Evolutionary conservation across 1,140 invertebrate species (phyloP).

Genomic region (Heliconius nattereri): DNA sequence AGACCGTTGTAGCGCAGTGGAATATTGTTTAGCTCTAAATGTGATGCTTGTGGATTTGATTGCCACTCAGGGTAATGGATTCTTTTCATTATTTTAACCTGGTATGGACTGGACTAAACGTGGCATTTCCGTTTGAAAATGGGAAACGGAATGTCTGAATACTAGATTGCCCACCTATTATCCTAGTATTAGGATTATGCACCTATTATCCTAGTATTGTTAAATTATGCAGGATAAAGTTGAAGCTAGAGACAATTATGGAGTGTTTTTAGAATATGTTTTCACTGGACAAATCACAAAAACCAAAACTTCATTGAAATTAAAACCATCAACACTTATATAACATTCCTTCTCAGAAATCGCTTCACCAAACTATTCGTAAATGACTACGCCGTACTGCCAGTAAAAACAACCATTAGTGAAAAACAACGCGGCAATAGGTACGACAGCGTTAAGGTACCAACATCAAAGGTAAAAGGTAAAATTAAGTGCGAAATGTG

Average conservation of each 20-base stretch:
- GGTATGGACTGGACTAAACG: too few relatives aligned
- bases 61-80: too few relatives aligned
- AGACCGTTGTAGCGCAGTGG: too few relatives aligned
- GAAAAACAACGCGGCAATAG: neutral
- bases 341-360: neutral
- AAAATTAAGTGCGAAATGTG: neutral
- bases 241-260: neutral
- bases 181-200: too few relatives aligned
- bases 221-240: neutral
- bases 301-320: neutral
- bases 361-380: neutral
- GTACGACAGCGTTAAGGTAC: neutral
- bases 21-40: too few relatives aligned
- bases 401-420: neutral
- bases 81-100: too few relatives aligned
- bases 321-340: neutral
- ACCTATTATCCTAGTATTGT: too few relatives aligned
- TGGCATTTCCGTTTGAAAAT: too few relatives aligned
- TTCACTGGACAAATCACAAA: neutral
- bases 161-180: too few relatives aligned
- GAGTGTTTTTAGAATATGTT: neutral
- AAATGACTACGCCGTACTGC: neutral
- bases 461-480: neutral
- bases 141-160: too few relatives aligned
- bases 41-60: too few relatives aligned